phyloP scores from a whole-genome alignment of 2,113 vertebrate genomes.

The Cottus gobio region DNA sequence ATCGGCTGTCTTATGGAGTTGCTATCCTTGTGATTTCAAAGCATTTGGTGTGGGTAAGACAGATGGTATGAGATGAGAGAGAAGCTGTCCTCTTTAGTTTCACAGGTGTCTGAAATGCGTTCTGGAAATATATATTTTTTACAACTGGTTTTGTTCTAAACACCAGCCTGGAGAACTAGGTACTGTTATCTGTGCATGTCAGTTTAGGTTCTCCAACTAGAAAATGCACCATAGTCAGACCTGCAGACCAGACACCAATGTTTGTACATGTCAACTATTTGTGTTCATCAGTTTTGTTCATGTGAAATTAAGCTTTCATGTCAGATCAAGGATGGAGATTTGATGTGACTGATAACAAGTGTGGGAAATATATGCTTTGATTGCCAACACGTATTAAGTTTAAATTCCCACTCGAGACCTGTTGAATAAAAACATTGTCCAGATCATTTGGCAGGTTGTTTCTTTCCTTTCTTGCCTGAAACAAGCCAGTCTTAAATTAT shows the following conservation, averaged over 20 bases:
- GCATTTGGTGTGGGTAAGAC: background rate
- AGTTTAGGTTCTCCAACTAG: slow-evolving; percentile 1
- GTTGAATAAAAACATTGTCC: slow-evolving; percentile 62
- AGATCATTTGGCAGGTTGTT: background rate
- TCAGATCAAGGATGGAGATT: background rate
- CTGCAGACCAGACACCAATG: background rate
- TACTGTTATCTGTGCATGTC: background rate
- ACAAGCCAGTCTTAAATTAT: background rate
- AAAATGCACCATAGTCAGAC: background rate
- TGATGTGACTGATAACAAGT: slow-evolving; percentile 11
- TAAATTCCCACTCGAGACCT: slow-evolving; percentile 15
- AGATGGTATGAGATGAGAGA: background rate
- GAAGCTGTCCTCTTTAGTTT: background rate
- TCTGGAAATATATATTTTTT: slow-evolving; percentile 8
- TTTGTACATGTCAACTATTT: slow-evolving; percentile 8
- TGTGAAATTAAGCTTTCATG: background rate
- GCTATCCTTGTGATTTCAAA: background rate
- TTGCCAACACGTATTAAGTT: slow-evolving; percentile 18
- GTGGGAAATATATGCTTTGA: slow-evolving; percentile 2
- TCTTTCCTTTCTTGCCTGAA: background rate
- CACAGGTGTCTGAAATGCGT: background rate
- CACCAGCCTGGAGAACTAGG: slow-evolving; percentile 2
- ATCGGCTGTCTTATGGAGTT: slow-evolving; percentile 1
- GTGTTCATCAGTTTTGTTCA: slow-evolving; percentile 17
- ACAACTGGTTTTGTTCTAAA: slow-evolving; percentile 28